Conservation (phyloP, 2,888 invertebrate species). For the Leptinotarsa juncta region DNA sequence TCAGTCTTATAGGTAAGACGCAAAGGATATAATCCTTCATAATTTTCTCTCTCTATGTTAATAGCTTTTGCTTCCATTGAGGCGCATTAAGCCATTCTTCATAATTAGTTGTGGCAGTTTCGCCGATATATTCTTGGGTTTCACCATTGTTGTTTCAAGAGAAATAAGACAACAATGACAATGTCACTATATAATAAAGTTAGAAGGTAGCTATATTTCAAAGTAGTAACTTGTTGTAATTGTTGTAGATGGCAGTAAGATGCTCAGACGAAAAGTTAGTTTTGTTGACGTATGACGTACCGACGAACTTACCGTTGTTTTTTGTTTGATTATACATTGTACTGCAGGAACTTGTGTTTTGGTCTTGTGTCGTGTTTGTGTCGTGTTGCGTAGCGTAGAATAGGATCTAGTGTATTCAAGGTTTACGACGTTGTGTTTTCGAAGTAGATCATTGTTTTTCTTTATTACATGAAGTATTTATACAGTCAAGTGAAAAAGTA, state of each 20-base stretch:
- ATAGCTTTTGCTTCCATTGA: too few species aligned
- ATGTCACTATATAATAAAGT: too few species aligned
- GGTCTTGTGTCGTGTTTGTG: not conserved
- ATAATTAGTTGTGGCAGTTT: too few species aligned
- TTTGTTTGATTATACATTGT: not conserved
- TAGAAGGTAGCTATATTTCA: too few species aligned
- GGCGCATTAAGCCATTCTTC: too few species aligned
- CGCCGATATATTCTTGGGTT: too few species aligned
- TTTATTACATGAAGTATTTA: not conserved
- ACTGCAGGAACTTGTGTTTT: constrained; percentile 1
- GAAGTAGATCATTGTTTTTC: not conserved
- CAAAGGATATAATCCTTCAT: too few species aligned
- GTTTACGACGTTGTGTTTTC: not conserved
- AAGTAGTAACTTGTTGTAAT: too few species aligned
- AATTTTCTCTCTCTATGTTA: too few species aligned
- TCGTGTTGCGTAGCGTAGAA: not conserved
- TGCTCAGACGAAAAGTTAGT: not conserved
- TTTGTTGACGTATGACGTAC: constrained; percentile 2
- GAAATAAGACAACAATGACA: too few species aligned
- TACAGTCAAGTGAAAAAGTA: not conserved
- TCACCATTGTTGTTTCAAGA: too few species aligned
- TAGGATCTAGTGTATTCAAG: not conserved
- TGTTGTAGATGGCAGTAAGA: not conserved
- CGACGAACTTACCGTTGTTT: not conserved
- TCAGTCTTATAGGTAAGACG: too few species aligned